Percentiles rank a stretch among this genome's conserved stretches.
Conservation (phyloP, 2,113 vertebrate species). For the Myotis lucifugus region DNA sequence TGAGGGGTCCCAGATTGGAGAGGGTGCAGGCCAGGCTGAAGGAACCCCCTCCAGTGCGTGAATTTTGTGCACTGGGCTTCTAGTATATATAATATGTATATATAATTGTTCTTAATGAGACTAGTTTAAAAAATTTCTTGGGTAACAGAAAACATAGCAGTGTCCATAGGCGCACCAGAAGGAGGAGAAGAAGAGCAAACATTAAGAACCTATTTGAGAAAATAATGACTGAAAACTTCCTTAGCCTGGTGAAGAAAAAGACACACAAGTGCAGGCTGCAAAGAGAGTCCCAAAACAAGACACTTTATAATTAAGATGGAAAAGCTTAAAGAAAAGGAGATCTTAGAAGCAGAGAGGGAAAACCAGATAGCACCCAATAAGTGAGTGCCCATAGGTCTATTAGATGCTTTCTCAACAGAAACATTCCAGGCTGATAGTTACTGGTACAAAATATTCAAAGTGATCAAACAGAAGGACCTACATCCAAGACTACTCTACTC, state of each 20-base stretch:
- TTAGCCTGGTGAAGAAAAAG: background rate
- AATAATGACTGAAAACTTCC: background rate
- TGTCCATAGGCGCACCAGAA: background rate
- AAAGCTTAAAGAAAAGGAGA: background rate
- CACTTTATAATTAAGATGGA: background rate
- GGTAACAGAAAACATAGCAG: background rate
- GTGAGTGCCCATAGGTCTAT: background rate
- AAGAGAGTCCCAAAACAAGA: background rate
- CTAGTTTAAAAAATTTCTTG: background rate
- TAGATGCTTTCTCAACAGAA: background rate
- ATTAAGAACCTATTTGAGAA: background rate
- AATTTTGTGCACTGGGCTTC: too few species aligned
- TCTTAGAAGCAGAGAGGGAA: background rate
- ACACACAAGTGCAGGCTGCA: background rate
- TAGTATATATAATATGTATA: too few species aligned
- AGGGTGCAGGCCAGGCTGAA: accelerated
- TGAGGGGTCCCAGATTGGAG: too few species aligned
- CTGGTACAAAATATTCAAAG: background rate
- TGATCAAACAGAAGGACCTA: background rate
- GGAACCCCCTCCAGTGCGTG: too few species aligned
- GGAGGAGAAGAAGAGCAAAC: background rate
- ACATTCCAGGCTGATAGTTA: background rate
- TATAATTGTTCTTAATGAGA: background rate
- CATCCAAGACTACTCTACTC: background rate
- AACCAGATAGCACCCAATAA: background rate